Percentiles rank a stretch among this genome's conserved stretches.
These are phyloP conservation scores for Pangasianodon hypophthalmus DNA, from an alignment of 2,113 vertebrate genomes.

Conservation along the genomic window DNA sequence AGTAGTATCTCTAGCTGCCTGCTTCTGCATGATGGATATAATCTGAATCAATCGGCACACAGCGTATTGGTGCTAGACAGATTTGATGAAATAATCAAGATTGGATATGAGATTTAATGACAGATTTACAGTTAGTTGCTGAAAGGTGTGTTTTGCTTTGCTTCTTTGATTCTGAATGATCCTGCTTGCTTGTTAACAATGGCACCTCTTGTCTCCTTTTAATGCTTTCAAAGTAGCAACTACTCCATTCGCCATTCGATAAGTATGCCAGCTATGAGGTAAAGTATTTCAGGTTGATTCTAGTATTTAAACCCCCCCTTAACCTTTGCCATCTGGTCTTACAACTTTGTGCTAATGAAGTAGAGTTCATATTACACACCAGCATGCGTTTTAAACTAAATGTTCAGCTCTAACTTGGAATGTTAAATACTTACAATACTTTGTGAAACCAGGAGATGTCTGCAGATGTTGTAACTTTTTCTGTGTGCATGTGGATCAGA, in stretches of 20 bases:
- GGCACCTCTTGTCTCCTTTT: slow-evolving; percentile 75
- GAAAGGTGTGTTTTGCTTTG: slow-evolving; percentile 22
- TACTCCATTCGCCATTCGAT: slow-evolving; percentile 98
- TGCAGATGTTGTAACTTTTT: neutral
- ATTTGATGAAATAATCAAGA: neutral
- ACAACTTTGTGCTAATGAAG: neutral
- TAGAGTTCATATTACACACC: neutral
- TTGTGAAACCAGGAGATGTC: neutral
- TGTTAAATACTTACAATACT: neutral
- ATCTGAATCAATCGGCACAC: neutral
- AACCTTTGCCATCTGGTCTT: neutral
- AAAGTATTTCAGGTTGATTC: slow-evolving; percentile 70
- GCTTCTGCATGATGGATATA: slow-evolving; percentile 3
- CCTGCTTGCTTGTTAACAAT: slow-evolving; percentile 68
- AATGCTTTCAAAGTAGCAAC: slow-evolving; percentile 89
- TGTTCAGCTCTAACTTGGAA: neutral
- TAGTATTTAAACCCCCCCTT: neutral
- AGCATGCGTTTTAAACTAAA: neutral
- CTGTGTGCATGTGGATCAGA: neutral
- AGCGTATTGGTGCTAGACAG: neutral
- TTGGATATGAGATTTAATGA: neutral
- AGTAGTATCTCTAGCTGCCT: neutral
- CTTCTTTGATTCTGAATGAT: slow-evolving; percentile 23
- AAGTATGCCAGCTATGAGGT: slow-evolving; percentile 99
- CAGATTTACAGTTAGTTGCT: neutral